Evolutionary conservation across 1,140 invertebrate genomes (phyloP).

Genomic region (Callitettix versicolor): DNA sequence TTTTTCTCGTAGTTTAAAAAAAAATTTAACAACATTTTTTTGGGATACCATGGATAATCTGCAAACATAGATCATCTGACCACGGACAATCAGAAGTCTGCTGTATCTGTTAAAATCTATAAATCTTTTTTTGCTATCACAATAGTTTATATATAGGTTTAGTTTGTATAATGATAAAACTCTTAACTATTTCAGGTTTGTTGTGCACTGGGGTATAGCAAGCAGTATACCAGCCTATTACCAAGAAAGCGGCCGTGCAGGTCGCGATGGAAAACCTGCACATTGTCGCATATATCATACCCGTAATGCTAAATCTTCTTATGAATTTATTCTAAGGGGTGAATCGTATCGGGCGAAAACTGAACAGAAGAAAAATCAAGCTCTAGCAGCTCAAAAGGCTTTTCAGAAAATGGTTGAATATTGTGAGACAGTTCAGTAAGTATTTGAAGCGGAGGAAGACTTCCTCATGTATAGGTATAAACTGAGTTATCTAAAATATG

Average conservation of each 20-base stretch:
- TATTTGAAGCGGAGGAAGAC: too few relatives aligned
- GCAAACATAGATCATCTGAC: too few relatives aligned
- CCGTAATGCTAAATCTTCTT: slow-evolving; percentile 60
- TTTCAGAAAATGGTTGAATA: slow-evolving; percentile 68
- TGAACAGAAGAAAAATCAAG: slow-evolving; percentile 41
- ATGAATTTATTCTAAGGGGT: slow-evolving; percentile 66
- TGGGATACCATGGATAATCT: too few relatives aligned
- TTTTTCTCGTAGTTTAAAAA: too few relatives aligned
- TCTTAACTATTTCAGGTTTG: slow-evolving; percentile 60
- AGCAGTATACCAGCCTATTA: slow-evolving; percentile 58
- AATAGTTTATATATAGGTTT: too few relatives aligned
- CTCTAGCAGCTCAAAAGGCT: slow-evolving; percentile 50
- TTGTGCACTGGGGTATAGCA: slow-evolving; percentile 87
- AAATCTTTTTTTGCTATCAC: too few relatives aligned
- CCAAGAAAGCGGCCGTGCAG: slow-evolving; percentile 52
- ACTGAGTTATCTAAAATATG: neutral
- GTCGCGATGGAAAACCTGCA: slow-evolving; percentile 47
- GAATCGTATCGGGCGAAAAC: slow-evolving; percentile 49
- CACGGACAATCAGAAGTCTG: too few relatives aligned
- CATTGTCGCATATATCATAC: slow-evolving; percentile 60
- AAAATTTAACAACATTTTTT: too few relatives aligned
- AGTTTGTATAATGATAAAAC: too few relatives aligned
- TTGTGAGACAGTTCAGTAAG: slow-evolving; percentile 55
- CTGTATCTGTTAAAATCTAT: too few relatives aligned
- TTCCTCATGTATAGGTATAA: too few relatives aligned